Conservation (phyloP, 2,888 invertebrate genomes). For the Orchesella flavescens region DNA sequence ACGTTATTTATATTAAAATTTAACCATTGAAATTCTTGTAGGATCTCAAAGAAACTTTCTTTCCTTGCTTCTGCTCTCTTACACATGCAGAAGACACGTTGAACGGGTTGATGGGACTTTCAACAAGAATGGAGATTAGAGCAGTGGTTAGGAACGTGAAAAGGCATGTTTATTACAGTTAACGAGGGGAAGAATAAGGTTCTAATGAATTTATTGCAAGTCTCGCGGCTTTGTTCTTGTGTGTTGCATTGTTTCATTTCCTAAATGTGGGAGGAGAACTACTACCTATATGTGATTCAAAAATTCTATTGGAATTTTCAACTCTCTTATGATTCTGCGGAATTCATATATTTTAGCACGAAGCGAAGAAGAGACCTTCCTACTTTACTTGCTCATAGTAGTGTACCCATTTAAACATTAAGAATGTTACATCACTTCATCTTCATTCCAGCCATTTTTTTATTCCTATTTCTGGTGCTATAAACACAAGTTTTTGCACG, state of each 20-base stretch:
- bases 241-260: not conserved
- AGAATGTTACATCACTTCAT: not conserved
- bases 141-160: not conserved
- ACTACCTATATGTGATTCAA: not conserved
- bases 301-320: not conserved
- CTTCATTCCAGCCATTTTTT: not conserved
- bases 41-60: not conserved
- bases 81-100: not conserved
- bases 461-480: not conserved
- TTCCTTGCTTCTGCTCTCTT: not conserved
- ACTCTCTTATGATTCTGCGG: conserved; percentile 1
- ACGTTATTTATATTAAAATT: too few relatives aligned
- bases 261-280: not conserved
- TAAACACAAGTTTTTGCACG: too few relatives aligned
- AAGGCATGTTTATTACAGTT: not conserved
- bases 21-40: not conserved
- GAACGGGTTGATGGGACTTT: conserved; percentile 4
- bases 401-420: not conserved
- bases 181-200: not conserved
- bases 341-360: conserved; percentile 1
- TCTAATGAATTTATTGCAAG: conserved; percentile 40
- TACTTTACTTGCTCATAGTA: too few relatives aligned
- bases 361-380: too few relatives aligned
- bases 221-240: not conserved
- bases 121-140: not conserved